Percentiles rank a stretch among this genome's conserved stretches.
Conservation (phyloP, 2,888 invertebrate genomes). For the Archips crataeganus region DNA sequence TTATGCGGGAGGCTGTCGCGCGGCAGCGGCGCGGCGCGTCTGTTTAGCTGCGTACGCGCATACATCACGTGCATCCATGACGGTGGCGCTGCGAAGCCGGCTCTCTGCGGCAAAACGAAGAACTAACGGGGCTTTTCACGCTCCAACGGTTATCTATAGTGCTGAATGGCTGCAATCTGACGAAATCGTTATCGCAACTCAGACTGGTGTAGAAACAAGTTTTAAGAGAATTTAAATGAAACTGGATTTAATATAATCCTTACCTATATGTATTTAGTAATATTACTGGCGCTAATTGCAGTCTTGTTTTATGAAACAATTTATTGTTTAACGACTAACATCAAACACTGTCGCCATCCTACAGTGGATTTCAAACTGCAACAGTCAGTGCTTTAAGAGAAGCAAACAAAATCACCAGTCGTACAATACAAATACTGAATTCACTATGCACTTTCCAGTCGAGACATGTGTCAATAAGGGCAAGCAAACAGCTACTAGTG, state of each 20-base stretch:
- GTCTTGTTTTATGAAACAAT: conserved; percentile 38
- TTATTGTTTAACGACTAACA: conserved; percentile 17
- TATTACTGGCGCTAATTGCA: background rate
- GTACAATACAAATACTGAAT: conserved; percentile 24
- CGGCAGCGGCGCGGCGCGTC: conserved; percentile 71
- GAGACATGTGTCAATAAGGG: conserved; percentile 47
- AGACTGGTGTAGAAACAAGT: conserved; percentile 34
- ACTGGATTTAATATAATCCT: background rate
- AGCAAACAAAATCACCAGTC: conserved; percentile 29
- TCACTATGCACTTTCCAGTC: conserved; percentile 46
- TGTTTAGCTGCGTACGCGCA: conserved; percentile 73
- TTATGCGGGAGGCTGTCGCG: conserved; percentile 81
- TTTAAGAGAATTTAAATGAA: conserved; percentile 33
- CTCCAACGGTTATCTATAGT: conserved; percentile 60
- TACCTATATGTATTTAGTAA: no score
- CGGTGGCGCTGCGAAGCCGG: conserved; percentile 71
- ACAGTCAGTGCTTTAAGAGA: conserved; percentile 33
- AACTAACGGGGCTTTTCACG: conserved; percentile 77
- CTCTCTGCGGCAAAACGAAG: conserved; percentile 58
- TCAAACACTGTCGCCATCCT: conserved; percentile 19
- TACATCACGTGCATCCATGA: conserved; percentile 75
- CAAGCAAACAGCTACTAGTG: conserved; percentile 47
- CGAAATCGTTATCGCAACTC: conserved; percentile 38
- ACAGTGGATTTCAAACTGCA: conserved; percentile 17
- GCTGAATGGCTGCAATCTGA: conserved; percentile 53